Conservation (phyloP, 2,113 vertebrate species). For the Syngnathoides biaculeatus region DNA sequence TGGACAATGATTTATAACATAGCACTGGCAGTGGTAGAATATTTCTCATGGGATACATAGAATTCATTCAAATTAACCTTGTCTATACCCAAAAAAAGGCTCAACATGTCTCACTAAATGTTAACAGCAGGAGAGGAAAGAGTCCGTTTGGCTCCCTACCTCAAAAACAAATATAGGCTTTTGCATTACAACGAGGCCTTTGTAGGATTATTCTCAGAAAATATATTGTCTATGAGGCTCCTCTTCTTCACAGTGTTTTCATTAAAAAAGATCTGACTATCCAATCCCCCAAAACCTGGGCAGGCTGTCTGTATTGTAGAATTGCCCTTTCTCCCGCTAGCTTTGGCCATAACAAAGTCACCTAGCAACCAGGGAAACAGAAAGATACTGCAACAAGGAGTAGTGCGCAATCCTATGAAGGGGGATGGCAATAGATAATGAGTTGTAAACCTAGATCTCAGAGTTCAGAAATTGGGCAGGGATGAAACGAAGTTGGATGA, state of each 20-base stretch:
- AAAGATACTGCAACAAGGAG: constrained; percentile 8
- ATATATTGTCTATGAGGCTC: constrained; percentile 53
- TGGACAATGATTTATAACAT: not conserved
- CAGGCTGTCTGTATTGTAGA: constrained; percentile 28
- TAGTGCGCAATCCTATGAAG: not conserved
- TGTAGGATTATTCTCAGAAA: constrained; percentile 47
- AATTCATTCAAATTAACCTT: not conserved
- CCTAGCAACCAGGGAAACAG: constrained; percentile 67
- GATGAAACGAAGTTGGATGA: constrained; percentile 25
- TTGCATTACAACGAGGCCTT: constrained; percentile 37
- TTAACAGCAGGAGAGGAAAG: not conserved
- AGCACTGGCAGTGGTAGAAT: not conserved
- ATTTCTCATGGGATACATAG: not conserved
- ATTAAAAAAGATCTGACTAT: constrained; percentile 60
- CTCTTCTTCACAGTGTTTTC: constrained; percentile 60
- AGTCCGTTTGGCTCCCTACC: not conserved
- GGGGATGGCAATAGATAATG: constrained; percentile 19
- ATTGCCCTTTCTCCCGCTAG: constrained; percentile 51
- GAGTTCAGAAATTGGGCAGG: constrained; percentile 23
- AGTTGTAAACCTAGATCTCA: constrained; percentile 35
- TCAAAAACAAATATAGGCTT: constrained; percentile 7
- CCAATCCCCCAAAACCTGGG: constrained; percentile 30
- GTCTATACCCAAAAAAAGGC: not conserved
- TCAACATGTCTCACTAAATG: not conserved
- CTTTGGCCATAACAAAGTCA: constrained; percentile 55